Base-by-base conservation (phyloP, 2,797 vertebrate genomes). In the Chrysocyon brachyurus region DNA sequence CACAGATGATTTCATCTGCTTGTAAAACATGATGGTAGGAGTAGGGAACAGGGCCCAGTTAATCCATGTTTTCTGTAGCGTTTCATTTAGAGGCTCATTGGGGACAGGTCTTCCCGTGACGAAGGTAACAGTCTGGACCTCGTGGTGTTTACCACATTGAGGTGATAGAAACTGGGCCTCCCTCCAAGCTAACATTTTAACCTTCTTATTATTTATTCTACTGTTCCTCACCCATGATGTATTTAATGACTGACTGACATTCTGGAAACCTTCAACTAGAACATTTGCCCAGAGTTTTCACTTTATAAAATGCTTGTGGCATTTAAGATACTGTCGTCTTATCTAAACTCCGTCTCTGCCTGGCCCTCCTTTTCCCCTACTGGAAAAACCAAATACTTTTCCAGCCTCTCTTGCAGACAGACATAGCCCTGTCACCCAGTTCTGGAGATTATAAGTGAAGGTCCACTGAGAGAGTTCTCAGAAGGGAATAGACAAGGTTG, bases 61-160 rank as follows among this genome's bases (percentile, higher is more conserved):
- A 75, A 81, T 52, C 24, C 59, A 52, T 33, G 26, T 36, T 57
- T 93, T 73, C 49, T 81, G 61, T 89, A 59, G 22, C 4, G 12
- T 78, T 93, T 90, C 64, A 85, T 78, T 66, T 92, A 61, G 82
- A 66, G 24, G 15, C 10, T 61, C 88, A 33, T 79, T 97, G 93
- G 46, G 57, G 36, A 85, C 59, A 61, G 16, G 5, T 46, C 73
- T 87, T 97, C 64, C 89, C 87, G 11, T 75, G 40, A 66, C 7
- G 57, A 85, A 78, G 40, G 40, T 87, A 78, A 56, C 9, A 57
- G 28, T 54, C 49, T 63, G 46, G 12, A 72, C n/a, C 81, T 92
- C 6, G 21, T 56, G 11, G 16, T 66, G 21, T 64, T 87, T 40
- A 52, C 57, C 57, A n/a, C 6, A 52, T 28, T 52, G 54, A 64